These are phyloP conservation scores for Thalassarche chlororhynchos DNA, from an alignment of 2,113 vertebrate genomes.

Conservation along the genomic window DNA sequence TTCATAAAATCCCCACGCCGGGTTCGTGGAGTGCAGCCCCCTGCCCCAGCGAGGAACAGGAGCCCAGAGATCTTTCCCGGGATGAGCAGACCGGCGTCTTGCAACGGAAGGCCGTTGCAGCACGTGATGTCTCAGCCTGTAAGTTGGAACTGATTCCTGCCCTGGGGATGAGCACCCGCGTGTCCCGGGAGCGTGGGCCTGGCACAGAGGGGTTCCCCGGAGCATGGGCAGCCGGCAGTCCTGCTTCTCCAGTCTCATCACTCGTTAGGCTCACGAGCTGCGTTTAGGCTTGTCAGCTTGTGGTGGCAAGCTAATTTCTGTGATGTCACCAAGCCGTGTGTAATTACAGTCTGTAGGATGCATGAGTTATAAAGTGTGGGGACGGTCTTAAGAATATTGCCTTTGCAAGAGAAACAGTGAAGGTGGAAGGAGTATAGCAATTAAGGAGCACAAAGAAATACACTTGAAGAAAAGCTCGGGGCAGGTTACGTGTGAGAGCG, in stretches of 20 bases:
- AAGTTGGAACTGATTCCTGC: not conserved
- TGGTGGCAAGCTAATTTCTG: not conserved
- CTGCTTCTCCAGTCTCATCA: too few species aligned
- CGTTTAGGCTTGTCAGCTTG: not conserved
- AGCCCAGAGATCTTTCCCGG: not conserved
- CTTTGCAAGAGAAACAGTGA: rapidly evolving
- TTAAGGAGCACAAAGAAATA: not conserved
- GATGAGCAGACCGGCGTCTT: not conserved
- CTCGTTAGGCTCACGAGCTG: not conserved
- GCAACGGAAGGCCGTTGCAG: not conserved
- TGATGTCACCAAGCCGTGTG: rapidly evolving
- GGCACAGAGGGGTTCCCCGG: not conserved
- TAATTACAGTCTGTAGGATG: not conserved
- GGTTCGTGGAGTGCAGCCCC: rapidly evolving
- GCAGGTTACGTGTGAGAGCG: not conserved
- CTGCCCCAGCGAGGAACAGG: not conserved
- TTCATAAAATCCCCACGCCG: not conserved
- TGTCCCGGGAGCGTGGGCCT: not conserved
- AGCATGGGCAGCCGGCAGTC: not conserved
- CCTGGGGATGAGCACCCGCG: not conserved
- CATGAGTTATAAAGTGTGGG: rapidly evolving
- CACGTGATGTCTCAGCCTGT: too few species aligned
- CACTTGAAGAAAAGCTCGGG: rapidly evolving
- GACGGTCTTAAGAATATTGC: not conserved
- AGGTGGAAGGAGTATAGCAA: rapidly evolving